A percentile compares a stretch with the other conserved stretches of the same genome.
phyloP scores from a whole-genome alignment of 2,113 vertebrate genomes.

The Passer domesticus region DNA sequence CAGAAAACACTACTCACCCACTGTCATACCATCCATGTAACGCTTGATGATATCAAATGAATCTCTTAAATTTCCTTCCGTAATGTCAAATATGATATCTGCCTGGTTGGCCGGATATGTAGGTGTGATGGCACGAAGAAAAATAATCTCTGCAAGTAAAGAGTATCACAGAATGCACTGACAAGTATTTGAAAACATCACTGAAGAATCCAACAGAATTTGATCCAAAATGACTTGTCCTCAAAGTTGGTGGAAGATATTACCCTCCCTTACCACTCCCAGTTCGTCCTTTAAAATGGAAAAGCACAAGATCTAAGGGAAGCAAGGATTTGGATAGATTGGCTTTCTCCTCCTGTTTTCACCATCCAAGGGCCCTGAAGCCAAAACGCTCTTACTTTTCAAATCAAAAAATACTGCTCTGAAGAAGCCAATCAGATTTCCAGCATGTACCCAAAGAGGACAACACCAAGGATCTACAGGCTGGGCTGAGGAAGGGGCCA shows the following conservation, averaged over 20 bases:
- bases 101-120: constrained; percentile 77
- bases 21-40: constrained; percentile 85
- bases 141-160: constrained; percentile 89
- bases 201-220: background rate
- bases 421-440: background rate
- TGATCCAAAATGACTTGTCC: background rate
- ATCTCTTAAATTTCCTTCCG: constrained; percentile 88
- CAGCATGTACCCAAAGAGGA: background rate
- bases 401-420: background rate
- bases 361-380: background rate
- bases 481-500: background rate
- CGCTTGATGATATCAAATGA: constrained; percentile 94
- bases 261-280: background rate
- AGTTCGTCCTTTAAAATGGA: background rate
- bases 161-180: background rate
- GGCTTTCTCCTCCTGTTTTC: background rate
- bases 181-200: background rate
- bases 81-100: constrained; percentile 93
- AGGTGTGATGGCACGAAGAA: constrained; percentile 88
- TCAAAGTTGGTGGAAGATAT: background rate
- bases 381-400: background rate
- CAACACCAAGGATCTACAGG: background rate
- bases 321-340: background rate
- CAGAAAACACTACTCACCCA: constrained; percentile 83
- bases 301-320: background rate